These are phyloP conservation scores for Idaea biselata DNA, from an alignment of 2,888 invertebrate genomes.

Conservation along the genomic window DNA sequence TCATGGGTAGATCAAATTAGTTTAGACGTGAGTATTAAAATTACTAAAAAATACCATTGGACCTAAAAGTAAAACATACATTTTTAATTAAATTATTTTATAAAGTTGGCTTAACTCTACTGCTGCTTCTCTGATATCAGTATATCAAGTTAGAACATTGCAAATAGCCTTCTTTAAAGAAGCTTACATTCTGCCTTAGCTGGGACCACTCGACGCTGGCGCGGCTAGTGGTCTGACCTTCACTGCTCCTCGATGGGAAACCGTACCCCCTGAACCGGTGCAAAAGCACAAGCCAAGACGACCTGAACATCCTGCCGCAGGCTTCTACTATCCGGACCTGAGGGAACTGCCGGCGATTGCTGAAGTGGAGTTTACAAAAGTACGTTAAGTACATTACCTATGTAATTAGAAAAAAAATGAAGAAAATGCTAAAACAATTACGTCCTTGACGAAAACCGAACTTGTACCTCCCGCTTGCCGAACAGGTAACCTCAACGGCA, in stretches of 20 bases:
- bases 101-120: neutral
- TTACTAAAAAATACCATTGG: neutral
- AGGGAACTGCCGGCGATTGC: conserved; percentile 92
- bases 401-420: too few relatives aligned
- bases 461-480: too few relatives aligned
- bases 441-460: too few relatives aligned
- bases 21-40: conserved; percentile 64
- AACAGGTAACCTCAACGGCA: too few relatives aligned
- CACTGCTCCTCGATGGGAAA: conserved; percentile 95
- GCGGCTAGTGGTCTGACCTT: conserved; percentile 96
- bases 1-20: conserved; percentile 79
- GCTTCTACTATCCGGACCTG: conserved; percentile 93
- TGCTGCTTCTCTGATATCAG: neutral
- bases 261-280: conserved; percentile 90
- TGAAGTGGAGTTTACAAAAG: conserved; percentile 91
- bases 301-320: conserved; percentile 93
- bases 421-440: too few relatives aligned
- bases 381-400: conserved; percentile 45
- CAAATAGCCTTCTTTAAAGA: too few relatives aligned
- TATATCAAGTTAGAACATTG: too few relatives aligned
- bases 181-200: conserved; percentile 58
- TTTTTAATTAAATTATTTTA: too few relatives aligned
- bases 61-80: too few relatives aligned
- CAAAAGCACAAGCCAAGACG: conserved; percentile 89
- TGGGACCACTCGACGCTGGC: conserved; percentile 94